phyloP scores from a whole-genome alignment of 2,113 vertebrate species.

The Hyperopisus bebe region DNA sequence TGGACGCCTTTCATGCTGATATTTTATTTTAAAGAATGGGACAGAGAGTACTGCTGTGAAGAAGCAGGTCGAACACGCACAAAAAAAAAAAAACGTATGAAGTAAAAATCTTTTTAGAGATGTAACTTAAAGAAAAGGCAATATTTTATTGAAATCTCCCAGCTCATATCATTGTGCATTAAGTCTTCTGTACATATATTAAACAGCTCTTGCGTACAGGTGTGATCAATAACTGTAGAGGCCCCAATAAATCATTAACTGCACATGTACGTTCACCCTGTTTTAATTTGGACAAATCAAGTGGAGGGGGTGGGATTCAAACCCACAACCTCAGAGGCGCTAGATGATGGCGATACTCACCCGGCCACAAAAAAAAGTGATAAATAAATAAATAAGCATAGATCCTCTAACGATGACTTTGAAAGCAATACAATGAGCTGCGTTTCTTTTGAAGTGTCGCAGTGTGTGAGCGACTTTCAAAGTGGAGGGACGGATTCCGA shows the following conservation, averaged over 20 bases:
- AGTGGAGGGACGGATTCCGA: not conserved
- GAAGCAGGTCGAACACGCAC: not conserved
- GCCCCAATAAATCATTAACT: not conserved
- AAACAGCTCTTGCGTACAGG: not conserved
- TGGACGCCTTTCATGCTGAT: not conserved
- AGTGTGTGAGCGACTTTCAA: not conserved
- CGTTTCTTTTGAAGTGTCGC: constrained; percentile 30
- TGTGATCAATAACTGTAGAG: not conserved
- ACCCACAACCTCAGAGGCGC: not conserved
- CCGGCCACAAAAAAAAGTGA: not conserved
- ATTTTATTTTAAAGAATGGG: not conserved
- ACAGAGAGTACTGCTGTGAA: not conserved
- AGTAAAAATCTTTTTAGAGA: not conserved
- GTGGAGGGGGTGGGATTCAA: not conserved
- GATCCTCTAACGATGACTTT: not conserved
- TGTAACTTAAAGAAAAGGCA: not conserved
- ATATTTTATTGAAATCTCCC: constrained; percentile 2
- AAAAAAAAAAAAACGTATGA: not conserved
- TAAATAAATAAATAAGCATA: not conserved
- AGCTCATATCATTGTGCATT: not conserved
- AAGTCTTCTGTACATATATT: not conserved
- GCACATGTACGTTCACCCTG: not conserved
- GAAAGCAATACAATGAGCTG: constrained; percentile 13
- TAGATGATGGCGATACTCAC: constrained; percentile 9
- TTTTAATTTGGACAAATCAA: not conserved